Evolutionary conservation across 2,113 vertebrate genomes (phyloP), one percentile per base, ranked within the genome.

Genomic region (Rhizomys pruinosus): DNA sequence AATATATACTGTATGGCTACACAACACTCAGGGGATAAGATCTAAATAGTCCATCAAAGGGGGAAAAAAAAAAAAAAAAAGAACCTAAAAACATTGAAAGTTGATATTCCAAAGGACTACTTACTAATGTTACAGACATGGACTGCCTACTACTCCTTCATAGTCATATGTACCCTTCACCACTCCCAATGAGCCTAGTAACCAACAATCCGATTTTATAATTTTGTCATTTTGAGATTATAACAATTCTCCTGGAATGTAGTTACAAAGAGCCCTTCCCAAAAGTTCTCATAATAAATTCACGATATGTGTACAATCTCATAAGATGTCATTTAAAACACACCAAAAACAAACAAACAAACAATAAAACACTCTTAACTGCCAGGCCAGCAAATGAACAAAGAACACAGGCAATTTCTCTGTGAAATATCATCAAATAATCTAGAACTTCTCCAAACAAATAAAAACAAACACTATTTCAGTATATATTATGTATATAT

Each of bases 271-370:
- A 25, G 0, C 19, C 23, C n/a, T 59, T 90, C 85, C 44, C 34
- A 73, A 88, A 95, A 29, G 29, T 73, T 95, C 52, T 68, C 44
- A 93, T 15, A 52, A 52, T 72, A 66, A 87, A 90, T 87, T 92
- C 61, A 66, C 4, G n/a, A n/a, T n/a, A 61, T 17, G 0, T 89
- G 7, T 23, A 71, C 37, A 32, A 93, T 25, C 76, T 52, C 47
- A 6, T 52, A 52, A 52, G 47, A 77, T 76, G 27, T 55, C 68
- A 88, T 39, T 92, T 63, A 47, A 87, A 80, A 29, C n/a, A 15
- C 34, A 90, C 77, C 37, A 22, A 9, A n/a, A n/a, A n/a, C n/a
- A n/a, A n/a, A n/a, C n/a, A n/a, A n/a, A n/a, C n/a, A n/a, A n/a
- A n/a, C n/a, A n/a, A n/a, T n/a, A n/a, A n/a, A n/a, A 11, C 47